Conservation (phyloP, 2,888 invertebrate genomes). For the Empis stercorea region DNA sequence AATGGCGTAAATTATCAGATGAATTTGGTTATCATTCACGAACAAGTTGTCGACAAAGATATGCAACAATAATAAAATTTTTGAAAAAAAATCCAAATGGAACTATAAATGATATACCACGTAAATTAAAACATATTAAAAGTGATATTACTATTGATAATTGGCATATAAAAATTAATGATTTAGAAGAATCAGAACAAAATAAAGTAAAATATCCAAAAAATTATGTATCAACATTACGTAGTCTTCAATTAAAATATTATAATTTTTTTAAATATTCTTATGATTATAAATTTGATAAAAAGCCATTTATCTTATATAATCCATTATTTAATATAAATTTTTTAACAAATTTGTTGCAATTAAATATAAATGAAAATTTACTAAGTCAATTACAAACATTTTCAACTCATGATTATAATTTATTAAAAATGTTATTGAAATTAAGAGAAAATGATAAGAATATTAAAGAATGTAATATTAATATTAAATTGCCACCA, state of each 20-base stretch:
- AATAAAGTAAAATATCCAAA: neutral
- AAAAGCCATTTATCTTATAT: neutral
- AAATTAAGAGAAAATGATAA: neutral
- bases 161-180: slow-evolving; percentile 26
- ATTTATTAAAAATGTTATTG: neutral
- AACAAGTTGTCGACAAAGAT: slow-evolving; percentile 47
- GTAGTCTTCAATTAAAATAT: slow-evolving; percentile 14
- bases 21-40: slow-evolving; percentile 43
- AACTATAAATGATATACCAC: slow-evolving; percentile 23
- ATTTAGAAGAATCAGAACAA: slow-evolving; percentile 13
- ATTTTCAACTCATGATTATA: neutral
- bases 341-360: neutral
- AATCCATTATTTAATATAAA: neutral
- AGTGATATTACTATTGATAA: slow-evolving; percentile 23
- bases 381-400: neutral
- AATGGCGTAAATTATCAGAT: slow-evolving; percentile 42
- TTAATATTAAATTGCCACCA: slow-evolving; percentile 19
- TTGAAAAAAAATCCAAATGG: slow-evolving; percentile 38
- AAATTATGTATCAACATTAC: slow-evolving; percentile 7
- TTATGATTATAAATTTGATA: slow-evolving; percentile 19
- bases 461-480: neutral
- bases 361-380: neutral
- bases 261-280: slow-evolving; percentile 28
- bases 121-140: slow-evolving; percentile 15
- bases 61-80: slow-evolving; percentile 41